A percentile compares a stretch with the other conserved stretches of the same genome.
These are phyloP conservation scores for Psittacula echo DNA, from an alignment of 2,797 vertebrate genomes.

Conservation along the genomic window DNA sequence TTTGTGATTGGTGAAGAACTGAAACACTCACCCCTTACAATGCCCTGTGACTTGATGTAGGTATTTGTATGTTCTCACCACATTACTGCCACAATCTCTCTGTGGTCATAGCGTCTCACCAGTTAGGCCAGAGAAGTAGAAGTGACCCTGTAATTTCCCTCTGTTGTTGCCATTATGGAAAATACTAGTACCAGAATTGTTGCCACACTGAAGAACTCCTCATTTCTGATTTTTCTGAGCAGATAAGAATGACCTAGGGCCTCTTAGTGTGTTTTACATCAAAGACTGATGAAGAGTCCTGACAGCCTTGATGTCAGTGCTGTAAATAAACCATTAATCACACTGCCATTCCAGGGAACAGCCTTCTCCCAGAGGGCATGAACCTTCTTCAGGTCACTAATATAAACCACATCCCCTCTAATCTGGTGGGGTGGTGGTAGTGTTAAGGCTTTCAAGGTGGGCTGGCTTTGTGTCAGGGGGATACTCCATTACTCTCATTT, in stretches of 20 bases:
- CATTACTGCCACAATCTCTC: background rate
- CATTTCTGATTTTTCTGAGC: conserved; percentile 71
- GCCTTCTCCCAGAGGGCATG: conserved; percentile 81
- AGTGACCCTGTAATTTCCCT: conserved; percentile 13
- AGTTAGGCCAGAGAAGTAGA: conserved; percentile 14
- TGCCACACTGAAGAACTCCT: conserved; percentile 27
- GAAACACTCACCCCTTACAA: background rate
- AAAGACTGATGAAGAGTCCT: conserved; percentile 81
- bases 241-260: conserved; percentile 79
- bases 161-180: background rate
- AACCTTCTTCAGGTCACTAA: conserved; percentile 84
- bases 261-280: conserved; percentile 85
- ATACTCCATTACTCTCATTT: conserved; percentile 67
- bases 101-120: conserved; percentile 15
- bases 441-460: conserved; percentile 64
- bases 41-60: background rate
- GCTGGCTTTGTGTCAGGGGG: conserved; percentile 44
- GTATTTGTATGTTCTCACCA: conserved; percentile 6
- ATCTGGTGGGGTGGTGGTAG: conserved; percentile 32
- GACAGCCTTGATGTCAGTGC: conserved; percentile 81
- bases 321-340: conserved; percentile 89
- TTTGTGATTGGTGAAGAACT: background rate
- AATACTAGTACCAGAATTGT: background rate
- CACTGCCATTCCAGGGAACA: conserved; percentile 76
- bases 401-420: conserved; percentile 83